Conservation (phyloP, 2,797 vertebrate species). For the Odontamblyopus rebecca region DNA sequence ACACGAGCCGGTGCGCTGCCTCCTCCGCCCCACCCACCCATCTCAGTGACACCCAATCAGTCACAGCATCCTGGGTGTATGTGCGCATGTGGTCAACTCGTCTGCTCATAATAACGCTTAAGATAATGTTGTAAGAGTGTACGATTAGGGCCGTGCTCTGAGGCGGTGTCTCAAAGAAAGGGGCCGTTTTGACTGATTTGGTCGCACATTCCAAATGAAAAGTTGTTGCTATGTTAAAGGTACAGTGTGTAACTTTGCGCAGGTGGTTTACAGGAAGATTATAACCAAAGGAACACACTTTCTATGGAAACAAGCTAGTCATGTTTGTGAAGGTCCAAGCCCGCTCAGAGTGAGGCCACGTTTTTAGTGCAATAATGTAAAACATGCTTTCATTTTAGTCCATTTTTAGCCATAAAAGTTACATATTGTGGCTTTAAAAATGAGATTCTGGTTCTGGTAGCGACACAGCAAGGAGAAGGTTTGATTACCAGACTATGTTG, state of each 20-base stretch:
- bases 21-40: constrained; percentile 65
- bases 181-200: not conserved
- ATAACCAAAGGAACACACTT: too few species aligned
- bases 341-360: too few species aligned
- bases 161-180: not conserved
- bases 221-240: not conserved
- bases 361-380: too few species aligned
- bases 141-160: constrained; percentile 7
- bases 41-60: constrained; percentile 42
- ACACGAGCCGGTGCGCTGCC: constrained; percentile 73
- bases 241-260: too few species aligned
- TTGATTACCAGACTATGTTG: not conserved
- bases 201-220: not conserved
- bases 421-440: too few species aligned
- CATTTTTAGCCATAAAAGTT: too few species aligned
- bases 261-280: too few species aligned
- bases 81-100: constrained; percentile 29
- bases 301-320: too few species aligned
- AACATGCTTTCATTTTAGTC: too few species aligned
- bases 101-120: constrained; percentile 23
- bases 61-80: constrained; percentile 51
- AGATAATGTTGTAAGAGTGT: constrained; percentile 35
- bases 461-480: not conserved
- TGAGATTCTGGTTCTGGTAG: too few species aligned
- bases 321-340: too few species aligned